These are phyloP conservation scores for Drosophila colorata DNA, from an alignment of 2,888 invertebrate genomes.

Conservation along the genomic window DNA sequence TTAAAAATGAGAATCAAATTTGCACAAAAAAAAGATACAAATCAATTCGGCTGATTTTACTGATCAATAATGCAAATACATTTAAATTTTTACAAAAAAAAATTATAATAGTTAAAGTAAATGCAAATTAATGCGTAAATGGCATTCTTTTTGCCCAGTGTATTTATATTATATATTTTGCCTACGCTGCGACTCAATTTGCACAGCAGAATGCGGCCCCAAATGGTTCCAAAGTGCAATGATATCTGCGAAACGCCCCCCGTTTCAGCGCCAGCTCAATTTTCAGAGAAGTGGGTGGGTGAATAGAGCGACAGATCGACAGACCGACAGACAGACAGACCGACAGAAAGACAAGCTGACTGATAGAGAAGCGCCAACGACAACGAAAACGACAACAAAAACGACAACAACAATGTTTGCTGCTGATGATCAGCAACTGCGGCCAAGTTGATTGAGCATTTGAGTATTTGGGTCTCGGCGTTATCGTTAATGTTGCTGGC, in stretches of 20 bases:
- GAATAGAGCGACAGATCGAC: conserved; percentile 18
- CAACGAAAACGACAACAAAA: conserved; percentile 11
- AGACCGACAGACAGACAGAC: conserved; percentile 2
- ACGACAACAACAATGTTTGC: conserved; percentile 12
- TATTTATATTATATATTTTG: conserved; percentile 23
- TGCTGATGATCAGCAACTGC: conserved; percentile 32
- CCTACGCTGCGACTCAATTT: conserved; percentile 17
- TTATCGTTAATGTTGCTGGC: conserved; percentile 50
- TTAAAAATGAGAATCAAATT: no score
- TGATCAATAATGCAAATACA: no score
- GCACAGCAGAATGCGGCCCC: conserved; percentile 39
- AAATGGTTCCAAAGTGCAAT: conserved; percentile 70
- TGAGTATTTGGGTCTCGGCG: conserved; percentile 65
- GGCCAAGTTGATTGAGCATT: conserved; percentile 47
- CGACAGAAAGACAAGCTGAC: conserved; percentile 9
- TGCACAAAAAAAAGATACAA: no score
- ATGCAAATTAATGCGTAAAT: neutral
- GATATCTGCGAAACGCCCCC: conserved; percentile 49
- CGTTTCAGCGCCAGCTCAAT: conserved; percentile 31
- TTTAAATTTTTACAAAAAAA: no score
- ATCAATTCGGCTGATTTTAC: no score
- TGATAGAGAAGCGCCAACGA: conserved; percentile 35
- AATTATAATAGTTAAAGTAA: no score
- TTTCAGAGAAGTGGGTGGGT: conserved; percentile 48
- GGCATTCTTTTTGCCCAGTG: conserved; percentile 21